Evolutionary conservation across 2,113 vertebrate species (phyloP), one percentile per base, ranked within the genome.

Genomic region (Pachycephala philippinensis): DNA sequence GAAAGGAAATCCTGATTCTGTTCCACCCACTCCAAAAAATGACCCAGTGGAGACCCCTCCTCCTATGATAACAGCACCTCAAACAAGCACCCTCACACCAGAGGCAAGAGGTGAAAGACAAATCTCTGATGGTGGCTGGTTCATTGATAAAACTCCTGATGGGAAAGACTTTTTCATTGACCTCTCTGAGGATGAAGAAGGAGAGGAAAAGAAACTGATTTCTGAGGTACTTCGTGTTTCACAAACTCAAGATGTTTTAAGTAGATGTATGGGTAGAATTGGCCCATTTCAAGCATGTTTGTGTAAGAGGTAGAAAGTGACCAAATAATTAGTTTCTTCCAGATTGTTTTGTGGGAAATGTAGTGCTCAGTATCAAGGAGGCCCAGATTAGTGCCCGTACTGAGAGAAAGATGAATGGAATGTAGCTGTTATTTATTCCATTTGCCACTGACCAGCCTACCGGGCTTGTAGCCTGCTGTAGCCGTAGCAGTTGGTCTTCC

Each of bases 101-200:
- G 97, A 81, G 84, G 23, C 63, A 4, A 30, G 61, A 20, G 39
- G 45, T 8, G 94, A 89, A 68, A 98, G 97, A 1, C 50, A 9
- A 35, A 77, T 96, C 31, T 97, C 98, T 59, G 93, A 97, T 39
- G 97, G 97, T 52, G 98, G 98, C 68, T 99, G 99, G 99, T 98
- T 99, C 93, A 98, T 99, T 35, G 99, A 99, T 84, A 98, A 93
- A 96, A 98, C 91, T 31, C 97, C 97, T 0, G 39, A 76, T 90
- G 97, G 92, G 60, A 96, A 95, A 74, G 97, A 82, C 77, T 87
- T 98, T 79, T 95, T 98, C 65, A 98, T 98, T 31, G 99, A 99
- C 76, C 97, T 99, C 11, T 98, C 99, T 68, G 97, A 94, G 42
- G 95, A 98, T 28, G 98, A 97, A 87, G 91, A 97, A 33, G 98